Evolutionary conservation across 2,797 vertebrate genomes (phyloP).

Genomic region (Poeciliopsis turneri): DNA sequence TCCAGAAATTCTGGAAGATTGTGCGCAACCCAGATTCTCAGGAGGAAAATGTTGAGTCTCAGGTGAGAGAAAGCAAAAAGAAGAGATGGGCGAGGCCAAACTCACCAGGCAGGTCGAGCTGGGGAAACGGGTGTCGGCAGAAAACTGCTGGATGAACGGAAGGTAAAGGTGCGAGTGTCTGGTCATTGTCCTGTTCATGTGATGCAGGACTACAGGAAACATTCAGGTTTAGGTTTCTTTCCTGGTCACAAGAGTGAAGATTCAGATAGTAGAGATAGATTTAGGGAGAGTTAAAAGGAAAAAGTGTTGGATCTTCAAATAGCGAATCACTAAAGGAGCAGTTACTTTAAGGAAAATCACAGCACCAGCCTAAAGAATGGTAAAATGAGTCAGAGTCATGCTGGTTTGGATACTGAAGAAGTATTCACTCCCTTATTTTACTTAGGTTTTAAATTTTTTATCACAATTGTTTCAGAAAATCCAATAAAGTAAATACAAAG

Average conservation of each 20-base stretch:
- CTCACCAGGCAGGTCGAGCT: slow-evolving; percentile 74
- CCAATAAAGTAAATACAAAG: not conserved
- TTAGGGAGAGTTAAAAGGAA: slow-evolving; percentile 1
- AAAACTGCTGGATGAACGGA: slow-evolving; percentile 31
- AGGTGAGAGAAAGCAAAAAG: slow-evolving; percentile 50
- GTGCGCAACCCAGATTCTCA: slow-evolving; percentile 1
- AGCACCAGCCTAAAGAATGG: not conserved
- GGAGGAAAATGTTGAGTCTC: slow-evolving; percentile 29
- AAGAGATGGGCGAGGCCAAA: slow-evolving; percentile 61
- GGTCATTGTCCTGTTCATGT: not conserved
- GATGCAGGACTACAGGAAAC: not conserved
- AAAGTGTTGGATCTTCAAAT: not conserved
- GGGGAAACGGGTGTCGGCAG: slow-evolving; percentile 63
- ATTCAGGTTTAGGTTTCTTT: not conserved
- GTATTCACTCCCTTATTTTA: not conserved
- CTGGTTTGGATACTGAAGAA: not conserved
- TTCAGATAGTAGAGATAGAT: not conserved
- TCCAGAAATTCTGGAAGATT: not conserved
- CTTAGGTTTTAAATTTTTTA: not conserved
- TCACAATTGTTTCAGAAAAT: not conserved
- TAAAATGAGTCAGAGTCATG: not conserved
- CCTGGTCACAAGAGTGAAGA: not conserved
- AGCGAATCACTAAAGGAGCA: not conserved
- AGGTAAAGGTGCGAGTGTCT: slow-evolving; percentile 24
- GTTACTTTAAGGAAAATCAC: not conserved